phyloP scores from a whole-genome alignment of 2,888 invertebrate genomes.

The Malthinus flaveolus region DNA sequence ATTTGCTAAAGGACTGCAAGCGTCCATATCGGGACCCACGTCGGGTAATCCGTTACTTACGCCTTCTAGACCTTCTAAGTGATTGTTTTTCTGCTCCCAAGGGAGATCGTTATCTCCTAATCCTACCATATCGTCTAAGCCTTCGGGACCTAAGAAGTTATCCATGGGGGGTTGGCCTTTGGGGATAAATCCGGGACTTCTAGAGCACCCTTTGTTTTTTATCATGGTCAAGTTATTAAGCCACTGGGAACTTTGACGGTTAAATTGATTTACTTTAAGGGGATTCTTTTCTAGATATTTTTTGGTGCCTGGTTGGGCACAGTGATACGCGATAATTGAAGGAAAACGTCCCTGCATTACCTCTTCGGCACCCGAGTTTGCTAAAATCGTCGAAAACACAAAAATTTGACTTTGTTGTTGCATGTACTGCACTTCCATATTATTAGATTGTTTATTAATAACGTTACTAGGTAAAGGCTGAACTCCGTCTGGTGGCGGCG shows the following conservation, averaged over 20 bases:
- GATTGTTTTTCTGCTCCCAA: conserved; percentile 57
- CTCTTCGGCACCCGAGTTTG: conserved; percentile 93
- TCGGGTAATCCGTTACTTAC: conserved; percentile 53
- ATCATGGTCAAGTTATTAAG: conserved; percentile 76
- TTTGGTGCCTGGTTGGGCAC: conserved; percentile 93
- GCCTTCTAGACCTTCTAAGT: conserved; percentile 51
- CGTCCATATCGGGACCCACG: conserved; percentile 52
- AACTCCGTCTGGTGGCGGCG: conserved; percentile 63
- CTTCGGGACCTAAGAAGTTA: conserved; percentile 51
- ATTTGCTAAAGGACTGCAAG: conserved; percentile 58
- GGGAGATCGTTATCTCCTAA: conserved; percentile 54
- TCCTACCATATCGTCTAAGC: conserved; percentile 54
- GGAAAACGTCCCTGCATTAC: conserved; percentile 88
- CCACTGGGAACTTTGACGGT: conserved; percentile 82
- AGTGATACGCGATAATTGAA: conserved; percentile 93
- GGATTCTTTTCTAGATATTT: conserved; percentile 95
- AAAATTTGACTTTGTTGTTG: conserved; percentile 98
- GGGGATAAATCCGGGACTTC: conserved; percentile 59
- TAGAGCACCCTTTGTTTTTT: conserved; percentile 69
- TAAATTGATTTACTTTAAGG: conserved; percentile 84
- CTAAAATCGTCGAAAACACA: conserved; percentile 92
- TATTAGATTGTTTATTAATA: conserved; percentile 76
- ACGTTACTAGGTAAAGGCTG: conserved; percentile 78
- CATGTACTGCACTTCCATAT: conserved; percentile 85
- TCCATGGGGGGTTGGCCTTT: conserved; percentile 48